Percentiles rank a stretch among this genome's conserved stretches.
phyloP scores from a whole-genome alignment of 2,888 invertebrate species.

The Pristionchus exspectatus region DNA sequence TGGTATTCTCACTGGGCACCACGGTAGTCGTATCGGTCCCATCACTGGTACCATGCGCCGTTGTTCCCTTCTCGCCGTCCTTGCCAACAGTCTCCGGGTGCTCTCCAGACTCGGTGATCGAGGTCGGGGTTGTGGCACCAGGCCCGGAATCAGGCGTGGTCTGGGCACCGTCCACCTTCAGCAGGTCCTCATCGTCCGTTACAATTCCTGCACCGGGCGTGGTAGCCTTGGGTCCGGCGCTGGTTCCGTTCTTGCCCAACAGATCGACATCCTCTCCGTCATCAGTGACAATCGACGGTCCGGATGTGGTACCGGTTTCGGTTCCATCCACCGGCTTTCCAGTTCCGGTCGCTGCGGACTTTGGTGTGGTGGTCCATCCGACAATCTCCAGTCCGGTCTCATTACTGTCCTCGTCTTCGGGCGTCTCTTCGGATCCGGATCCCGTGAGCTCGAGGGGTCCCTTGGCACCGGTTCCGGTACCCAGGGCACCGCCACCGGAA shows the following conservation, averaged over 20 bases:
- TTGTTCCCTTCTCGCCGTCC: background rate
- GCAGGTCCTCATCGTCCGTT: conserved; percentile 8
- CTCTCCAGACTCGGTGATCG: conserved; percentile 40
- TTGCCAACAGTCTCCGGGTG: conserved; percentile 9
- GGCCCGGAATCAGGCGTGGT: background rate
- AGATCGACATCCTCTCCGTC: background rate
- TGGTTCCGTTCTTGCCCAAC: conserved; percentile 1
- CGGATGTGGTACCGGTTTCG: background rate
- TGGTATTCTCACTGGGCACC: background rate
- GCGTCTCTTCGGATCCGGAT: background rate
- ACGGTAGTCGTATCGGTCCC: background rate
- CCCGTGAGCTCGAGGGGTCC: background rate
- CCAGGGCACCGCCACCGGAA: background rate
- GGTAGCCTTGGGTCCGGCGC: background rate
- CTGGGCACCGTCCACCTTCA: background rate
- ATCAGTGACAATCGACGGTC: background rate
- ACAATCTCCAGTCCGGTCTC: conserved; percentile 47
- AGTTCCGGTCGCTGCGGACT: background rate
- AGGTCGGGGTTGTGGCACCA: conserved; percentile 7
- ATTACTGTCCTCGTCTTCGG: background rate
- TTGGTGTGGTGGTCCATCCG: background rate
- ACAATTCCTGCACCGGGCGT: background rate
- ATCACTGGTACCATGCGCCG: background rate
- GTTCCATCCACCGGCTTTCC: background rate
- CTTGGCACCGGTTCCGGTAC: background rate